These are phyloP conservation scores for Macrocentrus cingulum DNA, from an alignment of 1,140 invertebrate species.

Conservation along the genomic window DNA sequence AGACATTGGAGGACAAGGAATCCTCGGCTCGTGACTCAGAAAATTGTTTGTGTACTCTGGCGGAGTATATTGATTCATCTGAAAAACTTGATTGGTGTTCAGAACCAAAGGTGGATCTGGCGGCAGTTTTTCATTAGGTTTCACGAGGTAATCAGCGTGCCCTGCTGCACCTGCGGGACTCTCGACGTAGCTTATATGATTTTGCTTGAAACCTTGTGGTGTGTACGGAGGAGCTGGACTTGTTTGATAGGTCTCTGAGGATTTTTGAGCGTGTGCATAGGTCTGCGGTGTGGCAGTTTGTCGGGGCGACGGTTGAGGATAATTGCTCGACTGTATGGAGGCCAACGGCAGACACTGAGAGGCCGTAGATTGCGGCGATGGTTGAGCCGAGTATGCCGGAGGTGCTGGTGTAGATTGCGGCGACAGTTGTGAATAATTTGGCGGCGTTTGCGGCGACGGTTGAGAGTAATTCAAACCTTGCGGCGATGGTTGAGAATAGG, in stretches of 20 bases:
- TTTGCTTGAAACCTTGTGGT: conserved; percentile 46
- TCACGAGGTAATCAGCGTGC: conserved; percentile 40
- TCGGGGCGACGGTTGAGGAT: conserved; percentile 33
- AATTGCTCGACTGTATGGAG: conserved; percentile 23
- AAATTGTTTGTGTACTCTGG: conserved; percentile 45
- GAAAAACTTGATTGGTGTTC: conserved; percentile 45
- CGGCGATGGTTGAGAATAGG: conserved; percentile 45
- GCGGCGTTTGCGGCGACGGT: conserved; percentile 39
- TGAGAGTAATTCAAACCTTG: conserved; percentile 41
- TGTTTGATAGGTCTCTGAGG: conserved; percentile 34
- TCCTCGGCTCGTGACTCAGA: conserved; percentile 31
- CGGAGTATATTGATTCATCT: conserved; percentile 41
- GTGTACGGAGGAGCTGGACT: conserved; percentile 31
- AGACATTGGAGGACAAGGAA: conserved; percentile 35
- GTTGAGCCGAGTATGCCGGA: conserved; percentile 36
- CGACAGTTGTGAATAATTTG: conserved; percentile 41
- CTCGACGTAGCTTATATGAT: conserved; percentile 38
- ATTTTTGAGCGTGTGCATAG: conserved; percentile 31
- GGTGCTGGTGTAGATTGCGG: conserved; percentile 26
- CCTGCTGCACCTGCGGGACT: conserved; percentile 31
- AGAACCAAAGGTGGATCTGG: conserved; percentile 37
- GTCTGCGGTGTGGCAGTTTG: conserved; percentile 19
- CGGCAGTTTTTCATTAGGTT: conserved; percentile 45
- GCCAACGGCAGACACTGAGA: conserved; percentile 13
- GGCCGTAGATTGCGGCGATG: conserved; percentile 26